Evolutionary conservation across 2,113 vertebrate genomes (phyloP).

Genomic region (Xerus inauris): DNA sequence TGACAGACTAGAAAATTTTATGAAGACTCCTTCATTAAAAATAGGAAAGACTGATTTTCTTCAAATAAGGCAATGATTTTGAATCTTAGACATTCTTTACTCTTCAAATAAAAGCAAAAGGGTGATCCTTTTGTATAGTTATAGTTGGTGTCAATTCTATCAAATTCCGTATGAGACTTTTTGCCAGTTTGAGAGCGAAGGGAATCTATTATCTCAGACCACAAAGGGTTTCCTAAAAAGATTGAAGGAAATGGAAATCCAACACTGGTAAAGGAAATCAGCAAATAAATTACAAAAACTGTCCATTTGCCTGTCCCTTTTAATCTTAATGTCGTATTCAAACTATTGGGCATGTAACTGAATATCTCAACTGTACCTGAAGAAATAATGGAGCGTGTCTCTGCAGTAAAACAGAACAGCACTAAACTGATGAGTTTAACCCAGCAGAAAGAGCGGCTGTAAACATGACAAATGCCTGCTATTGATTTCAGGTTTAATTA

Average conservation of each 20-base stretch:
- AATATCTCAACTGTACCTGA: conserved; percentile 99
- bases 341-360: conserved; percentile 94
- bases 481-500: conserved; percentile 99
- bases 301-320: conserved; percentile 92
- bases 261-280: conserved; percentile 87
- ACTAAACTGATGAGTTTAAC: conserved; percentile 99
- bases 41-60: background rate
- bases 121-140: conserved; percentile 58
- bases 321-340: conserved; percentile 93
- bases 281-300: conserved; percentile 94
- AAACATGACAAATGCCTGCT: conserved; percentile 99
- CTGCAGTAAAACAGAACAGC: conserved; percentile 99
- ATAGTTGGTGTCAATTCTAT: conserved; percentile 72
- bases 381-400: conserved; percentile 99
- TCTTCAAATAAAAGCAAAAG: conserved; percentile 61
- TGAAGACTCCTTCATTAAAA: conserved; percentile 28
- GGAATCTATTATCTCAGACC: conserved; percentile 78
- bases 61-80: conserved; percentile 3
- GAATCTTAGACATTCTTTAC: background rate
- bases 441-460: conserved; percentile 99
- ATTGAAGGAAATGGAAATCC: conserved; percentile 86
- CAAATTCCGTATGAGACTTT: conserved; percentile 77
- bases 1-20: background rate
- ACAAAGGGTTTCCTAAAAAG: conserved; percentile 84
- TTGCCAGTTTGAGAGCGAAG: conserved; percentile 62